Conservation (phyloP, 2,888 invertebrate species). For the Coleophora deauratella region DNA sequence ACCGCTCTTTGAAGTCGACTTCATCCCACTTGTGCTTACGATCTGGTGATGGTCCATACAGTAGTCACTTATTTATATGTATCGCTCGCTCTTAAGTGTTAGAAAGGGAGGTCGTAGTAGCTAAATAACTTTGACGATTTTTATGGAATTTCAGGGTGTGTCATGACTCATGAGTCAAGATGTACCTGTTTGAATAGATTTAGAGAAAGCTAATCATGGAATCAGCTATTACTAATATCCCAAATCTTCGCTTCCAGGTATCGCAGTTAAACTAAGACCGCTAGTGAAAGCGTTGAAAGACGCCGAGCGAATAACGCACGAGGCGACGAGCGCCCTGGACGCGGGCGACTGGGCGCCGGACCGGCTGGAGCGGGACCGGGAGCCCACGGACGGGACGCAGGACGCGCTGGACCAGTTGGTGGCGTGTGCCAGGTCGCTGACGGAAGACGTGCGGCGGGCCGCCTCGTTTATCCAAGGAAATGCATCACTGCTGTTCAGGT, state of each 20-base stretch:
- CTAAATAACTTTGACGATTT: too few species aligned
- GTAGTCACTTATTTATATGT: too few species aligned
- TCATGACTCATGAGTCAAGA: too few species aligned
- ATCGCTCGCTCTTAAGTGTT: too few species aligned
- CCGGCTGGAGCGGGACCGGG: conserved; percentile 68
- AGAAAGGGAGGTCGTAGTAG: too few species aligned
- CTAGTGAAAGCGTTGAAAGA: conserved; percentile 86
- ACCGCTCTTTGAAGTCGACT: too few species aligned
- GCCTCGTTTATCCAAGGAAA: conserved; percentile 94
- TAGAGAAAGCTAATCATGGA: too few species aligned
- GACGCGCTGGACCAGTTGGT: conserved; percentile 93
- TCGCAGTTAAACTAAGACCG: conserved; percentile 83
- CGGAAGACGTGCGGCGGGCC: conserved; percentile 91
- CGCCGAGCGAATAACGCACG: conserved; percentile 85
- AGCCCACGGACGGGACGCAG: conserved; percentile 75
- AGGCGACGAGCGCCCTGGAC: conserved; percentile 83
- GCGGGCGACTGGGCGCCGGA: conserved; percentile 86
- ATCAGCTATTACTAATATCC: too few species aligned
- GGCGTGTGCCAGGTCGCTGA: conserved; percentile 88
- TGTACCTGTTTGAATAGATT: too few species aligned
- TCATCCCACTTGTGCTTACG: too few species aligned
- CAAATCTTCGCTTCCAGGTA: conserved; percentile 43
- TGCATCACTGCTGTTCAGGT: conserved; percentile 84
- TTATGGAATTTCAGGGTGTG: too few species aligned
- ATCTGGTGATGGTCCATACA: too few species aligned